Evolutionary conservation across 2,888 invertebrate species (phyloP).

Genomic region (Metalampra italica): DNA sequence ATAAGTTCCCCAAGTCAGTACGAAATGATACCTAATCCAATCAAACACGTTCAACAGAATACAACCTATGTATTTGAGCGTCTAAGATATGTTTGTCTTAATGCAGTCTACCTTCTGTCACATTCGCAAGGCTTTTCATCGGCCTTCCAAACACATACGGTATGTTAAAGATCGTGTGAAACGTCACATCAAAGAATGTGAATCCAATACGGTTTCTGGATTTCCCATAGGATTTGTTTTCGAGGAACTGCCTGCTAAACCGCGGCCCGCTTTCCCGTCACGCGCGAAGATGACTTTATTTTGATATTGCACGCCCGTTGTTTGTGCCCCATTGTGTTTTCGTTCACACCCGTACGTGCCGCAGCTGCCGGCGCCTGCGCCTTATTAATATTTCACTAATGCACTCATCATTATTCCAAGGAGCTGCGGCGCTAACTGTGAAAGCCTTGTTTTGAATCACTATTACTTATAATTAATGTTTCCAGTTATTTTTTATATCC

Average conservation of each 20-base stretch:
- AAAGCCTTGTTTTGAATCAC: slow-evolving; percentile 12
- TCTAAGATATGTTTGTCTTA: no score
- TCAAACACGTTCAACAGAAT: no score
- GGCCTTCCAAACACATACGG: not conserved
- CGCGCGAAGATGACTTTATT: slow-evolving; percentile 67
- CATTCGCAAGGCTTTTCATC: no score
- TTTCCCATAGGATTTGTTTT: slow-evolving; percentile 8
- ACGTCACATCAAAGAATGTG: slow-evolving; percentile 21
- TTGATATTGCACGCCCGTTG: slow-evolving; percentile 61
- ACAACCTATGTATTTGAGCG: no score
- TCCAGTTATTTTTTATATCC: slow-evolving; percentile 13
- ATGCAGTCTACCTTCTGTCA: no score
- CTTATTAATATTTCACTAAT: slow-evolving; percentile 37
- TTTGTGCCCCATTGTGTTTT: slow-evolving; percentile 64
- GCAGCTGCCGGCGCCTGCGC: slow-evolving; percentile 20
- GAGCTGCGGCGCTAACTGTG: slow-evolving; percentile 8
- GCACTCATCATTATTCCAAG: slow-evolving; percentile 14
- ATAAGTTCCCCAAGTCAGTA: no score
- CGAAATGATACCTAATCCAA: no score
- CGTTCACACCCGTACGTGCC: slow-evolving; percentile 47
- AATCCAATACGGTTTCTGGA: slow-evolving; percentile 6
- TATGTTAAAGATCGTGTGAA: slow-evolving; percentile 8
- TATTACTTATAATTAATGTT: slow-evolving; percentile 15
- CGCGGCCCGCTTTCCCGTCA: slow-evolving; percentile 43
- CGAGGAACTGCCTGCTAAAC: slow-evolving; percentile 9